These are phyloP conservation scores for Leptopilina clavipes DNA, from an alignment of 1,140 invertebrate species.

Conservation along the genomic window DNA sequence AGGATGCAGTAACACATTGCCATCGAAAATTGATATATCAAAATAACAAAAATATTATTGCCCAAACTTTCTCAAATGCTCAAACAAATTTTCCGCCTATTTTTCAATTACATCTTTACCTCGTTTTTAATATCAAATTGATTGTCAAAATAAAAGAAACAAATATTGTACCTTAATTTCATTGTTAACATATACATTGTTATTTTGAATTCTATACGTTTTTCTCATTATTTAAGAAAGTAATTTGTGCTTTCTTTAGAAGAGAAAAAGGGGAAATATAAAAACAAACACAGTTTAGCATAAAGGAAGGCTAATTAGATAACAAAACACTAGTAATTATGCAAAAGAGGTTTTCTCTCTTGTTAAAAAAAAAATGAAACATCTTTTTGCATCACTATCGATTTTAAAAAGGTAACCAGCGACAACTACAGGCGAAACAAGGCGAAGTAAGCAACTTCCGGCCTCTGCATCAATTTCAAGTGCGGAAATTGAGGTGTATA, in stretches of 20 bases:
- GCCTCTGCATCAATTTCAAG: not conserved
- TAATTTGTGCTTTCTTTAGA: not conserved
- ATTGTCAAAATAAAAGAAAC: too few species aligned
- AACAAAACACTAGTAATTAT: not conserved
- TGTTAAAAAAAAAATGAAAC: not conserved
- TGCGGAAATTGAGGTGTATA: not conserved
- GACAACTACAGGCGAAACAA: not conserved
- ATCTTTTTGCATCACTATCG: constrained; percentile 25
- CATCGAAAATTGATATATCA: not conserved
- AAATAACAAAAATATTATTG: not conserved
- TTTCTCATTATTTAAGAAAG: not conserved
- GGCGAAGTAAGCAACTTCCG: not conserved
- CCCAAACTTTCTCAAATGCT: not conserved
- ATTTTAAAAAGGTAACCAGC: not conserved
- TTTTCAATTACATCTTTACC: too few species aligned
- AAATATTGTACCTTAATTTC: not conserved
- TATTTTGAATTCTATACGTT: not conserved
- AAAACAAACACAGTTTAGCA: not conserved
- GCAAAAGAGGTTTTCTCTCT: not conserved
- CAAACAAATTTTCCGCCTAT: not conserved
- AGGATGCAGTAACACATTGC: constrained; percentile 21
- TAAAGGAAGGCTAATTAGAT: not conserved
- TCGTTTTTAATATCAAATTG: too few species aligned
- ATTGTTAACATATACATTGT: not conserved
- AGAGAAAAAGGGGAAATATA: not conserved